A percentile compares a stretch with the other conserved stretches of the same genome.
phyloP scores from a whole-genome alignment of 2,113 vertebrate species.

The Menura novaehollandiae region DNA sequence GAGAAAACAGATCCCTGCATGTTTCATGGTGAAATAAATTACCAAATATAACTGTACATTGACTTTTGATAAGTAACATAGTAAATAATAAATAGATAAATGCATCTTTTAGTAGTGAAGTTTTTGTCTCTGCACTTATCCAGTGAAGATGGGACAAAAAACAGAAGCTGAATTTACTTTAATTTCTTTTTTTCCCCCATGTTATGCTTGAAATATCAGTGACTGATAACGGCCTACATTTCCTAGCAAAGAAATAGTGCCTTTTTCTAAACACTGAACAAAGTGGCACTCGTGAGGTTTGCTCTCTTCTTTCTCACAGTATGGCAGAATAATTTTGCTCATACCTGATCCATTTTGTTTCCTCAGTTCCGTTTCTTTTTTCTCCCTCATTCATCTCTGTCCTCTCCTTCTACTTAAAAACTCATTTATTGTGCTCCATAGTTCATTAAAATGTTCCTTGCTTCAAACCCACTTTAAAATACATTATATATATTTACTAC shows the following conservation, averaged over 20 bases:
- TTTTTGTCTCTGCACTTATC: not conserved
- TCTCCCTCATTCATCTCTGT: not conserved
- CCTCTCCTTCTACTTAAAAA: constrained; percentile 10
- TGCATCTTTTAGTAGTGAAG: not conserved
- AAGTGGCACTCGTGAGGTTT: constrained; percentile 50
- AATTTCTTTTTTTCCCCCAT: not conserved
- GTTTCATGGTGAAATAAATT: not conserved
- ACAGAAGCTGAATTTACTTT: constrained; percentile 15
- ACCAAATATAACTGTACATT: not conserved
- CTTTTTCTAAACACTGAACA: constrained; percentile 23
- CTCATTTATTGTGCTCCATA: not conserved
- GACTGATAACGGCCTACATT: constrained; percentile 47
- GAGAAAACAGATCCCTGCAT: not conserved
- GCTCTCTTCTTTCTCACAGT: constrained; percentile 32
- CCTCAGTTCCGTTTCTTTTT: not conserved
- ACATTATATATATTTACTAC: constrained; percentile 4
- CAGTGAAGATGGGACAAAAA: not conserved
- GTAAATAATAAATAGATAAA: not conserved
- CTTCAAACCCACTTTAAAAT: constrained; percentile 33
- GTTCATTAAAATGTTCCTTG: constrained; percentile 9
- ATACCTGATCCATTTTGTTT: constrained; percentile 15
- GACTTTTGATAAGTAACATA: not conserved
- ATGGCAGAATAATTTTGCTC: constrained; percentile 33
- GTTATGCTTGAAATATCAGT: constrained; percentile 12
- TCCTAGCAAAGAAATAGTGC: constrained; percentile 46